These are phyloP conservation scores for Caenorhabditis parvicauda DNA, from an alignment of 2,888 invertebrate species.

Conservation along the genomic window DNA sequence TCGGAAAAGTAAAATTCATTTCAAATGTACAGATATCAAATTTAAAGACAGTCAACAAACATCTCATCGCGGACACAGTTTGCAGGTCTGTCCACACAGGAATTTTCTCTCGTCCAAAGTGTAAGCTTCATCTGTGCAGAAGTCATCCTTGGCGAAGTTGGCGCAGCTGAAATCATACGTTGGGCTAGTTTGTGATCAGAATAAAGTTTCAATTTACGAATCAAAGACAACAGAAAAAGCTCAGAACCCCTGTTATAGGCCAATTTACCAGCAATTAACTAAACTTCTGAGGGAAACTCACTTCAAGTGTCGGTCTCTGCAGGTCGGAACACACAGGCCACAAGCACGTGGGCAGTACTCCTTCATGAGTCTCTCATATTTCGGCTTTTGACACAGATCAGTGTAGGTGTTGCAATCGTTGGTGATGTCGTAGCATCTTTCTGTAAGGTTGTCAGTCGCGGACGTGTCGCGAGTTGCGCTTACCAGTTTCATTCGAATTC, in stretches of 20 bases:
- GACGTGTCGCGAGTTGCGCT: neutral
- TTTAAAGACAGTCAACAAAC: too few relatives aligned
- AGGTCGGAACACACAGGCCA: conserved; percentile 33
- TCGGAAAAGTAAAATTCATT: too few relatives aligned
- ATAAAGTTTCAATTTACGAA: neutral
- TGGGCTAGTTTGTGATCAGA: neutral
- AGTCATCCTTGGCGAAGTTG: conserved; percentile 37
- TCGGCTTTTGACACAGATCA: conserved; percentile 30
- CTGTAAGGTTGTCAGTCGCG: conserved; percentile 8
- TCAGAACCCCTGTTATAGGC: neutral
- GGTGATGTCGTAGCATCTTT: conserved; percentile 32
- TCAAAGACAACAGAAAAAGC: neutral
- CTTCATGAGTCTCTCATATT: conserved; percentile 26
- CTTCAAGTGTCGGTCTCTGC: conserved; percentile 44
- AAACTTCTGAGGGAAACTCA: conserved; percentile 13
- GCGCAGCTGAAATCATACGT: conserved; percentile 26
- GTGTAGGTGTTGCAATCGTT: conserved; percentile 30
- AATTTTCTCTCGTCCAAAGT: conserved; percentile 32
- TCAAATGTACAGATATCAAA: too few relatives aligned
- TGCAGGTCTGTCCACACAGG: conserved; percentile 41
- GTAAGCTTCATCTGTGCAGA: conserved; percentile 41
- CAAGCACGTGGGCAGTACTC: conserved; percentile 39
- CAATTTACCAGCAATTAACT: neutral
- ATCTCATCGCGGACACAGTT: conserved; percentile 23
- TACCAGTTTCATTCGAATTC: conserved; percentile 3